Percentiles rank a stretch among this genome's conserved stretches.
Evolutionary conservation across 2,797 vertebrate genomes (phyloP).

Genomic region (Anguilla megastoma): DNA sequence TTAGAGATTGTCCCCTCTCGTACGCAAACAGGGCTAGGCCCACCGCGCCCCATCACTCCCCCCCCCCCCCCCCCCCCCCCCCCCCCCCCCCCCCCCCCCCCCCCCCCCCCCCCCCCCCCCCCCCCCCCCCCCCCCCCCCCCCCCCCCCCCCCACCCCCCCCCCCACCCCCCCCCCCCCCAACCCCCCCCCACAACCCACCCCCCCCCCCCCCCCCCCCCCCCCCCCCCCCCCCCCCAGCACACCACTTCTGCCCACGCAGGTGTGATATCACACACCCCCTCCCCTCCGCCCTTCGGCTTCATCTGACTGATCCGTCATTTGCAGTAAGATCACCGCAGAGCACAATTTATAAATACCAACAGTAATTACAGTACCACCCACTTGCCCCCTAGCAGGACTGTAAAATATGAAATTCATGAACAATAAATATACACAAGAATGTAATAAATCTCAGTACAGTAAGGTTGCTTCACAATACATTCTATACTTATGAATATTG

Average conservation of each 20-base stretch:
- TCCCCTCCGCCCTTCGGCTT: background rate
- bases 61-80: too few relatives aligned
- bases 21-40: too few relatives aligned
- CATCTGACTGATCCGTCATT: too few relatives aligned
- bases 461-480: background rate
- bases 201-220: background rate
- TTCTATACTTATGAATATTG: background rate
- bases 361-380: background rate
- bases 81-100: too few relatives aligned
- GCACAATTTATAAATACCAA: background rate
- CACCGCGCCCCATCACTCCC: too few relatives aligned
- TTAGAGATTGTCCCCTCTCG: too few relatives aligned
- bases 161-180: too few relatives aligned
- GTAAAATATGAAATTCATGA: background rate
- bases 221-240: background rate
- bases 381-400: background rate
- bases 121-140: too few relatives aligned
- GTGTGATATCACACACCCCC: background rate
- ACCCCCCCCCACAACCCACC: too few relatives aligned
- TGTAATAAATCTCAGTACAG: background rate
- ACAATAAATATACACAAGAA: background rate
- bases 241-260: constrained; percentile 15
- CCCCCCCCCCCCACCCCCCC: too few relatives aligned
- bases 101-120: too few relatives aligned
- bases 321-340: background rate